Evolutionary conservation across 2,888 invertebrate species (phyloP), one percentile per base, ranked within the genome.

Genomic region (Hydrotaea cyrtoneurina): DNA sequence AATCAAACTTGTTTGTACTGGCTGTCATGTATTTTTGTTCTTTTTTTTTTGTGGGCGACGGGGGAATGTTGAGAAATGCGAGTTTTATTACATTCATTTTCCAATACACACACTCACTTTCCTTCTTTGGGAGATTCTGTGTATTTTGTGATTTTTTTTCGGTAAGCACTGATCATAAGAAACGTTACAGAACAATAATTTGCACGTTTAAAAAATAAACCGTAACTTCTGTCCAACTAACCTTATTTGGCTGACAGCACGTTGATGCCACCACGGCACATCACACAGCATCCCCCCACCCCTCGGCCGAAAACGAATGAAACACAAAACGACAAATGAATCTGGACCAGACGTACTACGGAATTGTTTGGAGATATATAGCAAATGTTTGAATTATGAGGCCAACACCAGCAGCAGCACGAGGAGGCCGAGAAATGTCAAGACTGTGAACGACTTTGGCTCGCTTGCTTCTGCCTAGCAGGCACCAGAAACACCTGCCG

Each of bases 161-260:
- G 59, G 11, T 26, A 59, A 59, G 23, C 57, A 23, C 8, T 26
- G 59, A 59, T 23, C 31, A 36, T 13, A 69, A 46, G 13, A 69
- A 46, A 46, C 69, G 46, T 17, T 11, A 43, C 19, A 69, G 31
- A 69, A 69, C 69, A 69, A 69, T 69, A 69, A 43, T 69, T 46
- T 69, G 46, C 69, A 69, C 69, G 46, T 69, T 69, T 31, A 43
- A 62, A 17, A 15, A 36, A 7, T 1, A 17, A 13, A 71, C 50
- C 26, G 43, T 71, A 66, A 57, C 43, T 55, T 73, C 15, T 62
- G 62, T 69, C 69, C 23, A 83, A 76, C 64, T 80, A 76, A 83
- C 76, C 72, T 83, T 77, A 80, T 80, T 83, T 77, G 66, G 5
- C 23, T 76, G 72, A 69, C 72, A 80, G 76, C 79, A 83, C 78